Percentiles rank a stretch among this genome's conserved stretches.
phyloP scores from a whole-genome alignment of 1,140 invertebrate species.

The Zaprionus inermis region DNA sequence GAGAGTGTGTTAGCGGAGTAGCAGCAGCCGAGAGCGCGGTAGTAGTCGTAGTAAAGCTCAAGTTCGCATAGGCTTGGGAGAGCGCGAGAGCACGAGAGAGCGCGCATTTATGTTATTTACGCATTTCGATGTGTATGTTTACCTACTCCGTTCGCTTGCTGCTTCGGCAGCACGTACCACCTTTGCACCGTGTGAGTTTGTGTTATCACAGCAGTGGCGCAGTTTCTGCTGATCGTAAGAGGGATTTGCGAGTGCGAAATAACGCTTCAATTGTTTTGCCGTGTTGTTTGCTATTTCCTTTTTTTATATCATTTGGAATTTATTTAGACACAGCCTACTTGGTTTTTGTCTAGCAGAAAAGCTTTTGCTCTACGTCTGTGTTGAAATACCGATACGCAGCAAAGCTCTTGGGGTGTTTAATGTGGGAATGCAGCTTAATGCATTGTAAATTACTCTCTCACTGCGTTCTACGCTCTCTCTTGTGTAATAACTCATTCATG shows the following conservation, averaged over 20 bases:
- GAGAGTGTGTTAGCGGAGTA: not conserved
- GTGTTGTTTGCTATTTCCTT: not conserved
- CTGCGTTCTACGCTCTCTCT: conserved; percentile 1
- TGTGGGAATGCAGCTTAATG: conserved; percentile 10
- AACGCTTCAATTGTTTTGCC: not conserved
- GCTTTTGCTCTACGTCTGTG: conserved; percentile 15
- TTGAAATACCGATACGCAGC: conserved; percentile 21
- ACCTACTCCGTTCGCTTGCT: conserved; percentile 19
- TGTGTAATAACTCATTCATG: conserved; percentile 32
- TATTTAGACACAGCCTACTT: not conserved
- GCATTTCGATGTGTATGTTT: conserved; percentile 66
- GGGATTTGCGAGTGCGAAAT: conserved; percentile 8
- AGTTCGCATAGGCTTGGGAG: conserved; percentile 21
- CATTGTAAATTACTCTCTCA: conserved; percentile 12
- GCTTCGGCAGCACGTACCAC: conserved; percentile 47
- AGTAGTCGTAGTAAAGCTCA: conserved; percentile 80
- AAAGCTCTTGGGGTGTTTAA: conserved; percentile 42
- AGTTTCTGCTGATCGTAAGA: conserved; percentile 34
- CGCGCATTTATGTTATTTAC: conserved; percentile 53
- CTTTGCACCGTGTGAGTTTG: conserved; percentile 33
- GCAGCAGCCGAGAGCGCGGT: conserved; percentile 42
- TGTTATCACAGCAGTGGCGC: conserved; percentile 60
- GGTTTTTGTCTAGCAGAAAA: not conserved
- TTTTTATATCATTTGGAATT: not conserved
- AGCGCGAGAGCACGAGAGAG: conserved; percentile 30